phyloP scores from a whole-genome alignment of 2,888 invertebrate genomes.

The Acleris literana region DNA sequence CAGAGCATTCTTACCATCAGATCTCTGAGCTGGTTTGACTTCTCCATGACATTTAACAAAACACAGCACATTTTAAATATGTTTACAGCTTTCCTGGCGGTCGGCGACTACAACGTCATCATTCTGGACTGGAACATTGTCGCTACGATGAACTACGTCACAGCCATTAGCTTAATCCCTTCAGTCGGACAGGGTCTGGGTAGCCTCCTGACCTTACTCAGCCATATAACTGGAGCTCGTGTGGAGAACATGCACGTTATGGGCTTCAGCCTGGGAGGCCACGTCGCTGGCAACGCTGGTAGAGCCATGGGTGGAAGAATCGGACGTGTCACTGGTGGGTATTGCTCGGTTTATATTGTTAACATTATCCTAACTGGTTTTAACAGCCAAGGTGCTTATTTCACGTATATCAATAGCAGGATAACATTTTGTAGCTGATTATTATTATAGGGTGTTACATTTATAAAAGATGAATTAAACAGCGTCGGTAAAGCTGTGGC shows the following conservation, averaged over 20 bases:
- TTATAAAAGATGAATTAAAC: no score
- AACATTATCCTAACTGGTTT: no score
- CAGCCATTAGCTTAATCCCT: slow-evolving; percentile 17
- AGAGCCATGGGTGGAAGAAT: slow-evolving; percentile 10
- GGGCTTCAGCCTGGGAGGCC: slow-evolving; percentile 32
- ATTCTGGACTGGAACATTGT: slow-evolving; percentile 29
- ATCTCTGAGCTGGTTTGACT: no score
- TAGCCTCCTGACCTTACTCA: slow-evolving; percentile 10
- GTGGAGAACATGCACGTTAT: slow-evolving; percentile 21
- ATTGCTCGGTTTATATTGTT: neutral
- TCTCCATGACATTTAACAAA: neutral
- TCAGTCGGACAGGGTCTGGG: slow-evolving; percentile 25
- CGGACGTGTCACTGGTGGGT: slow-evolving; percentile 28
- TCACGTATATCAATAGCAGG: no score
- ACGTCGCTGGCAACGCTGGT: slow-evolving; percentile 31
- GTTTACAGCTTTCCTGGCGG: slow-evolving; percentile 17
- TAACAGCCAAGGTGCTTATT: no score
- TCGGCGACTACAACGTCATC: slow-evolving; percentile 23
- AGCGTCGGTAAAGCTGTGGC: no score
- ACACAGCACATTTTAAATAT: neutral
- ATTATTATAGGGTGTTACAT: no score
- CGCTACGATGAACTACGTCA: slow-evolving; percentile 11
- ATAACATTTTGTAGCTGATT: no score
- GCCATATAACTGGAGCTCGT: slow-evolving; percentile 11
- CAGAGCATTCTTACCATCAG: no score